Conservation (phyloP, 2,113 vertebrate genomes). For the Ranitomeya imitator region DNA sequence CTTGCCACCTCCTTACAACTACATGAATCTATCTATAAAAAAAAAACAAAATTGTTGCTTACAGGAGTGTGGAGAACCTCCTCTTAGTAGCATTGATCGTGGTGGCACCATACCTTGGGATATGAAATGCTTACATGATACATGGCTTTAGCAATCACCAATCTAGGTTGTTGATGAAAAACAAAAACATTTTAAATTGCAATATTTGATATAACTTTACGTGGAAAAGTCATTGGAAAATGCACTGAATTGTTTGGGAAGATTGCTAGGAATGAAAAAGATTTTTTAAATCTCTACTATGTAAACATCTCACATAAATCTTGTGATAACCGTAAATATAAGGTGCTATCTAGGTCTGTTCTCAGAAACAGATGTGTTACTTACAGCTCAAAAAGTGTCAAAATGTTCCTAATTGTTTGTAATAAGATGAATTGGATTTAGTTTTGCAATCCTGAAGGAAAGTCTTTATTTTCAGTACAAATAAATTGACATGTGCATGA, state of each 20-base stretch:
- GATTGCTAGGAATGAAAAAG: neutral
- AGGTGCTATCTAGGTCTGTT: conserved; percentile 1
- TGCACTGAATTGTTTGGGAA: neutral
- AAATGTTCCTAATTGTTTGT: conserved; percentile 21
- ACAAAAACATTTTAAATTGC: neutral
- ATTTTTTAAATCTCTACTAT: neutral
- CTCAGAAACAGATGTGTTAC: neutral
- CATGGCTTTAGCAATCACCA: too few relatives aligned
- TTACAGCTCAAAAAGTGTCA: conserved; percentile 19
- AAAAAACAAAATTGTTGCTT: too few relatives aligned
- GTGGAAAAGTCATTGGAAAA: neutral
- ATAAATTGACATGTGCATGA: conserved; percentile 7
- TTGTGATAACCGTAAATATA: neutral
- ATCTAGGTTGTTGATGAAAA: neutral
- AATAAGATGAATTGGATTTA: neutral
- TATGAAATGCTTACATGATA: too few relatives aligned
- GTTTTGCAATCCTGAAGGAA: neutral
- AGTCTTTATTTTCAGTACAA: conserved; percentile 35
- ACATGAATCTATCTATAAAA: too few relatives aligned
- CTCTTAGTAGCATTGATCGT: too few relatives aligned
- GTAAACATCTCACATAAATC: neutral
- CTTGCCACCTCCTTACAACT: too few relatives aligned
- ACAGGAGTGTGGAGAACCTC: too few relatives aligned
- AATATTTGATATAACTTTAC: neutral
- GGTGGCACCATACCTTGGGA: too few relatives aligned